Evolutionary conservation across 2,797 vertebrate species (phyloP).

Genomic region (Rhabdomys pumilio): DNA sequence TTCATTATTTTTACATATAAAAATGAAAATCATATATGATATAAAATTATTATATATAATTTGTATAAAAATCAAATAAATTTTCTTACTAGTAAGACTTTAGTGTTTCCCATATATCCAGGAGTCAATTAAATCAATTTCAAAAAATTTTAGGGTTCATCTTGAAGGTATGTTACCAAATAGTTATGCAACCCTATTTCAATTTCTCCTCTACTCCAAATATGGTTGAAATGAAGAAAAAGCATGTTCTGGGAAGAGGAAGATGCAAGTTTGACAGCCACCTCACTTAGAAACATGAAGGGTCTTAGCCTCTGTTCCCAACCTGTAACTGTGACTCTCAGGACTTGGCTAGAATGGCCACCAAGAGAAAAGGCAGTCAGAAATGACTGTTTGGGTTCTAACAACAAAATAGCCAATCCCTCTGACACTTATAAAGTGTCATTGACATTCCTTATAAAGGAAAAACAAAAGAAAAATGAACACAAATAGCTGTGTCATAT

Average conservation of each 20-base stretch:
- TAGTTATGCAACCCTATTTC: background rate
- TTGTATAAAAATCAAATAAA: background rate
- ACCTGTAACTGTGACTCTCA: background rate
- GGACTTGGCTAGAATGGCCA: background rate
- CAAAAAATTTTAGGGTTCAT: constrained; percentile 28
- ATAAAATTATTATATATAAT: background rate
- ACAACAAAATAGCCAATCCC: background rate
- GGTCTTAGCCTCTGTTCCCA: background rate
- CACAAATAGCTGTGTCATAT: background rate
- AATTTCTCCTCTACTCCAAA: constrained; percentile 15
- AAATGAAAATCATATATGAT: background rate
- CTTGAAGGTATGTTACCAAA: constrained; percentile 33
- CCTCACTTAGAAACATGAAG: background rate
- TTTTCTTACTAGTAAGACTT: constrained; percentile 40
- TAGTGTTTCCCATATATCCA: constrained; percentile 36
- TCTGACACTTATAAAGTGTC: background rate
- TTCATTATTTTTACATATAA: background rate
- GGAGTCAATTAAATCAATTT: constrained; percentile 27
- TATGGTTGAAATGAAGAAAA: background rate
- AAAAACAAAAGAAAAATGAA: background rate
- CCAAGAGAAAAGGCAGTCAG: background rate
- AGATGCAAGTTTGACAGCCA: background rate
- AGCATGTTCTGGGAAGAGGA: background rate
- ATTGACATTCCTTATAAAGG: background rate
- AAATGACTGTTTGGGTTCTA: background rate